phyloP scores from a whole-genome alignment of 2,888 invertebrate species.

The Trissolcus brochymenae region DNA sequence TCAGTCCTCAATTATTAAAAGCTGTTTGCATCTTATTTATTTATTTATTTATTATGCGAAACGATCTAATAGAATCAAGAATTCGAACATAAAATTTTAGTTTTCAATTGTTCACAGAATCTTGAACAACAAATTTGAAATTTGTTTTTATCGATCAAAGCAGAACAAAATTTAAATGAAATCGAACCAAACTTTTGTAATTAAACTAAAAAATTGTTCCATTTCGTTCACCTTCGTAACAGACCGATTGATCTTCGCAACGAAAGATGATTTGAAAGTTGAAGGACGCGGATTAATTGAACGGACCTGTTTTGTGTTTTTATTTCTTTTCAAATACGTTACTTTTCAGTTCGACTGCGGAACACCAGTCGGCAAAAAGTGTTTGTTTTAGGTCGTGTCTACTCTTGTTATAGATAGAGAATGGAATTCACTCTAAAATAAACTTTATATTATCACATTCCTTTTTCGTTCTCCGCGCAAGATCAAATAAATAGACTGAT shows the following conservation, averaged over 20 bases:
- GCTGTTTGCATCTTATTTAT: too few species aligned
- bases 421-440: slow-evolving; percentile 43
- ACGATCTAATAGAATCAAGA: too few species aligned
- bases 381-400: slow-evolving; percentile 39
- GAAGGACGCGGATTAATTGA: slow-evolving; percentile 26
- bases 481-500: slow-evolving; percentile 33
- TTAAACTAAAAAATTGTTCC: not conserved
- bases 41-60: too few species aligned
- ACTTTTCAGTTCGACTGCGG: slow-evolving; percentile 20
- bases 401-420: slow-evolving; percentile 40
- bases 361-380: slow-evolving; percentile 31
- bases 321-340: not conserved
- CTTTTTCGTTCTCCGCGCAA: slow-evolving; percentile 3
- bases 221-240: slow-evolving; percentile 9
- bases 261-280: slow-evolving; percentile 16
- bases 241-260: slow-evolving; percentile 23
- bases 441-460: slow-evolving; percentile 28
- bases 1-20: too few species aligned
- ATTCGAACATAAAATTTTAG: too few species aligned
- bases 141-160: too few species aligned
- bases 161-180: too few species aligned
- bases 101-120: too few species aligned
- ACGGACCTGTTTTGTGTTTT: slow-evolving; percentile 18
- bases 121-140: too few species aligned
- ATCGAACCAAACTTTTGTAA: not conserved